Conservation (phyloP, 1,140 invertebrate genomes). For the Trichonephila inaurata region DNA sequence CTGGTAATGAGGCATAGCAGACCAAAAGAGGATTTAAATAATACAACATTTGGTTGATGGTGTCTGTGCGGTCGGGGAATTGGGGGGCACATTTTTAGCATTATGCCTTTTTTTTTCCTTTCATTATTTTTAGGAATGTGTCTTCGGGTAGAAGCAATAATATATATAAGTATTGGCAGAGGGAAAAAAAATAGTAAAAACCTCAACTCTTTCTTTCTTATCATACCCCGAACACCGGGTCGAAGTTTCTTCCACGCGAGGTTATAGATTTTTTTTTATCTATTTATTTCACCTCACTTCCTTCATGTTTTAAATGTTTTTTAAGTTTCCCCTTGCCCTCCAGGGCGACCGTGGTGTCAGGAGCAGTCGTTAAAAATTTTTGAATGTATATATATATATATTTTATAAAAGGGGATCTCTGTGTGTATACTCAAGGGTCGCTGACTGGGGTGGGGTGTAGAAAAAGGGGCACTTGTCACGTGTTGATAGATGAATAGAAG, state of each 20-base stretch:
- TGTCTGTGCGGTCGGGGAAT: slow-evolving; percentile 60
- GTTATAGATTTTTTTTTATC: slow-evolving; percentile 8
- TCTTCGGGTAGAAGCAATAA: background rate
- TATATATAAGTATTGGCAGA: background rate
- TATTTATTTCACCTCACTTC: background rate
- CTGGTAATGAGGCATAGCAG: slow-evolving; percentile 71
- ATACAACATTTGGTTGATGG: slow-evolving; percentile 73
- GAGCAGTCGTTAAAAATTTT: slow-evolving; percentile 1
- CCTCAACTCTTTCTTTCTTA: slow-evolving; percentile 68
- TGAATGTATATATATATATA: background rate
- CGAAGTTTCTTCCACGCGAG: background rate
- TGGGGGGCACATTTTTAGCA: slow-evolving; percentile 38
- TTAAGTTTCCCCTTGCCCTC: slow-evolving; percentile 19
- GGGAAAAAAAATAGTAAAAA: slow-evolving; percentile 6
- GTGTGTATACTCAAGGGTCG: slow-evolving; percentile 14
- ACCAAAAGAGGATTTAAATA: slow-evolving; percentile 77
- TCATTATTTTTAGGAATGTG: slow-evolving; percentile 24
- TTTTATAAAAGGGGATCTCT: no score
- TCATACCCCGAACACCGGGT: slow-evolving; percentile 60
- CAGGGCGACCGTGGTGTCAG: background rate
- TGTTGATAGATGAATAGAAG: slow-evolving; percentile 37
- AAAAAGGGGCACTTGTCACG: slow-evolving; percentile 38
- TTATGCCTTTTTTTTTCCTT: background rate
- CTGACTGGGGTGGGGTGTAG: background rate
- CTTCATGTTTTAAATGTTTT: slow-evolving; percentile 42